Evolutionary conservation across 2,888 invertebrate genomes (phyloP), one percentile per base, ranked within the genome.

Genomic region (Cryptocheilus praepositus): DNA sequence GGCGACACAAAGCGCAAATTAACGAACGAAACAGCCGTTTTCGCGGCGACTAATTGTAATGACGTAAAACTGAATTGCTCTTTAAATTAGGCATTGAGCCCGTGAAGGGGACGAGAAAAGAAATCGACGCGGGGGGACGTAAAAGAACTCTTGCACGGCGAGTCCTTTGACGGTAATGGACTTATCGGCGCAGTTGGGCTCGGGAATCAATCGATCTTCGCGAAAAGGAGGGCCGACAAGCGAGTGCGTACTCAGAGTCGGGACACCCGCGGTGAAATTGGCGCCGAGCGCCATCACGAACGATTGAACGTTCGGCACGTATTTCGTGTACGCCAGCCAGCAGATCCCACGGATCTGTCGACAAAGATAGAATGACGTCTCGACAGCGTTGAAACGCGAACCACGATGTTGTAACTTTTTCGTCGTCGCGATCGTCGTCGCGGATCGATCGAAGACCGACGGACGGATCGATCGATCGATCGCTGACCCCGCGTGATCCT

Each of bases 261-360:
- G 79, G 63, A 79, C 77, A 79, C 78, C 78, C 74, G 78, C 73
- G 73, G 78, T 73, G 78, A 79, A 79, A 79, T 79, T 74, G 78
- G 74, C 76, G 63, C 55, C 71, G 64, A 73, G 51, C 66, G 67
- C 51, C 61, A 51, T 36, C 61, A 22, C 65, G 72, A 70, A 61
- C 71, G 76, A 71, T 67, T 67, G 60, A 69, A 60, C 15, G 71
- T 64, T 71, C 71, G 55, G 61, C 73, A 64, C 44, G 62, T 65
- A 75, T 78, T 78, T 69, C 71, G 70, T 61, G 64, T 60, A 65
- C 71, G 71, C 59, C n/a, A 59, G 62, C 57, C 66, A 73, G 49
- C 67, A 25, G 43, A 52, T 74, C 61, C 66, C 69, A 62, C 62
- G 67, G 65, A 77, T 70, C 64, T 67, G 70, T 65, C 61, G 46